Base-by-base conservation (phyloP, 2,797 vertebrate genomes). In the Anolis apletophallus region DNA sequence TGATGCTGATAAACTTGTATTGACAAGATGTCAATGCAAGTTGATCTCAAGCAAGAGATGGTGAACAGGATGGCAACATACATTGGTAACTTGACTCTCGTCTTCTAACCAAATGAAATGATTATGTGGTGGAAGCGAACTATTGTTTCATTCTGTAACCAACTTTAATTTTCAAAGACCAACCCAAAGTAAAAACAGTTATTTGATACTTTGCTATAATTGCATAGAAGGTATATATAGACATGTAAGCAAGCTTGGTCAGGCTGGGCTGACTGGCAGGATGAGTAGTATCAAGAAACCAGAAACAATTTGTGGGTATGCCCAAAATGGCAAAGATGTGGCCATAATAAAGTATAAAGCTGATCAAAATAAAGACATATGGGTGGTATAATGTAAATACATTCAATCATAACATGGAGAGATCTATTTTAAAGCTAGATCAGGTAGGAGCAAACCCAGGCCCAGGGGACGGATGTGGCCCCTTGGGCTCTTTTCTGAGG, bases 291-390 rank as follows among this genome's bases (percentile, higher is more conserved):
- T 32, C 68, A 50, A 69, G 78, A 77, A 81, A 71, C 80, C 68
- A 78, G 61, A 90, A 23, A 36, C 78, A 91, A 10, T 87, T 91
- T 81, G 36, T 80, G 40, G 21, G 72, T 82, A 85, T 76, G 89
- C 46, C 82, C 88, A 85, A 91, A 80, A 40, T 17, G 85, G 76
- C 80, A 40, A 91, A 80, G 72, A 82, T 88, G 86, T 71, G 50
- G 85, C 92, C 89, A 91, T 71, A 32, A 88, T 16, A 3, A 0
- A 0, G 88, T 91, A 93, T 91, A 69, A 7, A 87, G 84, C 87
- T 87, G 72, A 88, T 90, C 90, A 86, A 90, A 71, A 86, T 91
- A 86, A 91, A 91, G 84, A 78, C 82, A 91, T 85, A 78, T 10
- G 68, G 84, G 50, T 40, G 84, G 85, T 85, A 14, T 26, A 1